These are phyloP conservation scores for Amiota minor DNA, from an alignment of 2,888 invertebrate genomes.

Conservation along the genomic window DNA sequence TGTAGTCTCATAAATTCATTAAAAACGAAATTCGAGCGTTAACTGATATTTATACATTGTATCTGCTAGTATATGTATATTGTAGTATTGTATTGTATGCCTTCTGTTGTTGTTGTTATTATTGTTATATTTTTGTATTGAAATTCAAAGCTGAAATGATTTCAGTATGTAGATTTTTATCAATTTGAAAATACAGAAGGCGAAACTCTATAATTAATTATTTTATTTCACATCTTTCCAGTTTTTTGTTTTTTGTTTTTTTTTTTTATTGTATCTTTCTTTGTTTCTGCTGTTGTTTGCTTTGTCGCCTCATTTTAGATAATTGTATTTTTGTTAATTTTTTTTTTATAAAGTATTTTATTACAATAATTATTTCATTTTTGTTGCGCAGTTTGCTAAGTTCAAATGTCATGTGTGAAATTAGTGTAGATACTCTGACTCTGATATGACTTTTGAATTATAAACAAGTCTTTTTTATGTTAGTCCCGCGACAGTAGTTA, in stretches of 20 bases:
- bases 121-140: no score
- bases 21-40: constrained; percentile 62
- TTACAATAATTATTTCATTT: neutral
- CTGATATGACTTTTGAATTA: no score
- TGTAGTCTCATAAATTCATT: constrained; percentile 58
- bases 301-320: neutral
- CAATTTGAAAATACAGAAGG: neutral
- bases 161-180: no score
- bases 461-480: no score
- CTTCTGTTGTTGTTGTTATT: no score
- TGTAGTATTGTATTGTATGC: no score
- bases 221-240: constrained; percentile 20
- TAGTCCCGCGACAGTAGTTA: no score
- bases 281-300: neutral
- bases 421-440: neutral
- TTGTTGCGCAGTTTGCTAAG: constrained; percentile 10
- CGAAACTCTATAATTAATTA: constrained; percentile 27
- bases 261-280: neutral
- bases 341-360: constrained; percentile 3
- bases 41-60: constrained; percentile 7
- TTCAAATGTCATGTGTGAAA: constrained; percentile 13
- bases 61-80: neutral
- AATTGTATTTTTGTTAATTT: neutral
- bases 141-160: no score
- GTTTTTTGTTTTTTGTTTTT: neutral